phyloP scores from a whole-genome alignment of 2,888 invertebrate genomes.

The Acleris cristana region DNA sequence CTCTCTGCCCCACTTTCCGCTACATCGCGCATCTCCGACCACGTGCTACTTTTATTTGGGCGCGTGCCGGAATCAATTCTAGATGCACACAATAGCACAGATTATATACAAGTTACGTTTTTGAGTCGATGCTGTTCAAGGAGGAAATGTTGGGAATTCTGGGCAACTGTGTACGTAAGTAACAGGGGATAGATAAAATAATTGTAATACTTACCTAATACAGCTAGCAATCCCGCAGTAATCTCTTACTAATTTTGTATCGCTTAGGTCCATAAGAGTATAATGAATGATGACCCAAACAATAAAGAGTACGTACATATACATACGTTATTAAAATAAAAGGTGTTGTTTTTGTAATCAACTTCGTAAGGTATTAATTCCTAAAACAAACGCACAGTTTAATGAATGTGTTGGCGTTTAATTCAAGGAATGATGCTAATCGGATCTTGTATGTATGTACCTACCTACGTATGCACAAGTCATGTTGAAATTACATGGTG shows the following conservation, averaged over 20 bases:
- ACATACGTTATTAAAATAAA: too few relatives aligned
- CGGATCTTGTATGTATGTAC: slow-evolving; percentile 24
- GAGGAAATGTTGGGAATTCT: too few relatives aligned
- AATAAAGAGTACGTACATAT: background rate
- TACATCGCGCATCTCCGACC: slow-evolving; percentile 48
- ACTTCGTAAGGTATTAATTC: slow-evolving; percentile 23
- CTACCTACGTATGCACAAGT: background rate
- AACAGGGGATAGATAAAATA: too few relatives aligned
- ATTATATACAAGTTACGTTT: too few relatives aligned
- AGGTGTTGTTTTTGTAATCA: background rate
- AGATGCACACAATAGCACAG: slow-evolving; percentile 7
- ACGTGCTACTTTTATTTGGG: slow-evolving; percentile 44
- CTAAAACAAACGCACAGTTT: slow-evolving; percentile 33
- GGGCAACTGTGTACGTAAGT: too few relatives aligned
- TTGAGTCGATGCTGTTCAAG: too few relatives aligned
- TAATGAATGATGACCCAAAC: background rate
- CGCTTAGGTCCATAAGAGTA: too few relatives aligned
- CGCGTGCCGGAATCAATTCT: slow-evolving; percentile 42
- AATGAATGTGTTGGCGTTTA: slow-evolving; percentile 40
- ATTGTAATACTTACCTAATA: too few relatives aligned
- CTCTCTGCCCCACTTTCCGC: slow-evolving; percentile 50
- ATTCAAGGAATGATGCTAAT: slow-evolving; percentile 44
- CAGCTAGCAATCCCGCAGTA: too few relatives aligned
- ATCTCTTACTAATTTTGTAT: too few relatives aligned
- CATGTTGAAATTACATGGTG: slow-evolving; percentile 29